phyloP scores from a whole-genome alignment of 1,140 invertebrate species.

The Pteromalus puparum region DNA sequence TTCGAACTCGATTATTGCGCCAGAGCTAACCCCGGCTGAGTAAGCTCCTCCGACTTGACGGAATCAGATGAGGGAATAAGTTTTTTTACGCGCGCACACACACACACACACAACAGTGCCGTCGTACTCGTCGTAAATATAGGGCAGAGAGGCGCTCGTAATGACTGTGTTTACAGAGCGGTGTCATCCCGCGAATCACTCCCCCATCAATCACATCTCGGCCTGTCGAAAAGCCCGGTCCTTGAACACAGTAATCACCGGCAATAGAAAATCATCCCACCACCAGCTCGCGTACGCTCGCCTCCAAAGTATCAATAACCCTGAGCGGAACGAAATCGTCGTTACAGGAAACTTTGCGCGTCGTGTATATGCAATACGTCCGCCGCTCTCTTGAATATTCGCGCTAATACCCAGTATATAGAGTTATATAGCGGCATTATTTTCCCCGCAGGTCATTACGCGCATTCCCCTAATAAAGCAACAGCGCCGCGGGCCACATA shows the following conservation, averaged over 20 bases:
- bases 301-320: slow-evolving; percentile 12
- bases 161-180: too few relatives aligned
- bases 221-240: too few relatives aligned
- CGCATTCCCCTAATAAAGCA: slow-evolving; percentile 28
- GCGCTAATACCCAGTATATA: slow-evolving; percentile 38
- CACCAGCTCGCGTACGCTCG: too few relatives aligned
- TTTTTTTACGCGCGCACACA: too few relatives aligned
- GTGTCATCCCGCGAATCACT: too few relatives aligned
- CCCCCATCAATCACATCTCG: too few relatives aligned
- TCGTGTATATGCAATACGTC: background rate
- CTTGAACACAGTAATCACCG: background rate
- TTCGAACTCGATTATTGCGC: slow-evolving; percentile 9
- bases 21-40: too few relatives aligned
- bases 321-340: background rate
- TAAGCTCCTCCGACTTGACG: too few relatives aligned
- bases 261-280: background rate
- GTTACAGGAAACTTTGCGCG: background rate
- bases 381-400: background rate
- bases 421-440: slow-evolving; percentile 9
- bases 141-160: too few relatives aligned
- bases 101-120: too few relatives aligned
- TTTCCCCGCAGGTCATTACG: slow-evolving; percentile 6
- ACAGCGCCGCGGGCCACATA: background rate
- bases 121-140: too few relatives aligned
- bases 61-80: too few relatives aligned